Base-by-base conservation (phyloP, 2,113 vertebrate species). In the Colossoma macropomum region DNA sequence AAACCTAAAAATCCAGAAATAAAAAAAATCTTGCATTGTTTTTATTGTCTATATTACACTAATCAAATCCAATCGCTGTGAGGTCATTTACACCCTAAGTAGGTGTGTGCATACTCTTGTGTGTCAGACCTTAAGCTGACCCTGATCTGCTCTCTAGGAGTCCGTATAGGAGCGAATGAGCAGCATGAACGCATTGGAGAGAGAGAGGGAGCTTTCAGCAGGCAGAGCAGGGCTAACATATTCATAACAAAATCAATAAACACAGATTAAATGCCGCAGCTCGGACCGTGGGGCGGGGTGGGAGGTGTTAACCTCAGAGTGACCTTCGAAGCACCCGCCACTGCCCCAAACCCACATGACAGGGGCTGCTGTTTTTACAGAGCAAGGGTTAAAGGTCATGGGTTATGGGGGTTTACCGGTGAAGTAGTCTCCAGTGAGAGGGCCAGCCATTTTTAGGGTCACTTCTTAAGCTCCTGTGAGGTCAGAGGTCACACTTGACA, bases 371-470 rank as follows among this genome's bases (percentile, higher is more conserved):
- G 82, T 86, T 84, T 83, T 45, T 84, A 87, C 70, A 90, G 86
- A 83, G 82, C 83, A 74, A 85, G 87, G 87, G 87, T 92, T 86
- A 89, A 48, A 75, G 77, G 45, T 85, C 76, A 83, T 88, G 70
- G 62, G 69, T 45, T 65, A 60, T 71, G 78, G 75, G 84, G 83
- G 81, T 78, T 85, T 38, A 74, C 63, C 66, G 77, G 78, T 83
- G 65, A 78, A 34, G n/a, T 32, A 19, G 77, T 23, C 62, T 83
- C 72, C 48, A 59, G 73, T 84, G 65, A 74, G 74, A 78, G 68
- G 38, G 11, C 27, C 28, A 59, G 78, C 59, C 50, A 48, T 81
- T 75, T 82, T 82, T 74, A 50, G 45, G 78, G 65, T 80, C 27
- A 66, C 60, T 38, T 81, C 56, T 86, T 71, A 45, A 75, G 32